Evolutionary conservation across 2,797 vertebrate species (phyloP).

Genomic region (Luscinia megarhynchos): DNA sequence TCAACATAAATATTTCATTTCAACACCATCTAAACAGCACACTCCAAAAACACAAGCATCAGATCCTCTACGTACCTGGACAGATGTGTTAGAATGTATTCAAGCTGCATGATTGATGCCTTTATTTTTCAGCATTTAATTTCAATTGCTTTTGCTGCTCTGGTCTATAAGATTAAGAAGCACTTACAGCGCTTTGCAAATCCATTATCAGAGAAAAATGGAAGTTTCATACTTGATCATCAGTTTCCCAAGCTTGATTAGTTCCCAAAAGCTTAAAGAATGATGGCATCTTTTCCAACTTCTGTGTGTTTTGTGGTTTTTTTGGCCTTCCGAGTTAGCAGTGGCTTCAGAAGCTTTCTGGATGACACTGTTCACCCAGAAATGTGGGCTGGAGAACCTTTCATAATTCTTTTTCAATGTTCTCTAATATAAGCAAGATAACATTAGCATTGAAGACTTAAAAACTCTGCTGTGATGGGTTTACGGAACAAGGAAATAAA

Average conservation of each 20-base stretch:
- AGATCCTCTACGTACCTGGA: background rate
- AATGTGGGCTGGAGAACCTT: background rate
- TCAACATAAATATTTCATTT: background rate
- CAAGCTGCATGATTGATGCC: background rate
- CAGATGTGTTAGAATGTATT: background rate
- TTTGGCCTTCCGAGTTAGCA: background rate
- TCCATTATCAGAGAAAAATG: background rate
- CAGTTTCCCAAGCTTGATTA: background rate
- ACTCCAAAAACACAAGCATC: slow-evolving; percentile 12
- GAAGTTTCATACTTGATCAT: background rate
- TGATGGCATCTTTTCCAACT: background rate
- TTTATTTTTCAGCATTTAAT: background rate
- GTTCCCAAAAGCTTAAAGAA: background rate
- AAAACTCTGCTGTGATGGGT: background rate
- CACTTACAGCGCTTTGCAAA: background rate
- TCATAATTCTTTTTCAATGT: background rate
- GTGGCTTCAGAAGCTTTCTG: background rate
- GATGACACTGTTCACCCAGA: background rate
- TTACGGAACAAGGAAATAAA: background rate
- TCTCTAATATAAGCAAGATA: background rate
- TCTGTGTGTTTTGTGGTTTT: background rate
- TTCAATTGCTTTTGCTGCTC: background rate
- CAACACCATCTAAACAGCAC: background rate
- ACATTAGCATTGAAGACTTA: background rate
- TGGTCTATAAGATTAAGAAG: background rate